Base-by-base conservation (phyloP, 2,888 invertebrate genomes). In the Pantelozetes paolii region DNA sequence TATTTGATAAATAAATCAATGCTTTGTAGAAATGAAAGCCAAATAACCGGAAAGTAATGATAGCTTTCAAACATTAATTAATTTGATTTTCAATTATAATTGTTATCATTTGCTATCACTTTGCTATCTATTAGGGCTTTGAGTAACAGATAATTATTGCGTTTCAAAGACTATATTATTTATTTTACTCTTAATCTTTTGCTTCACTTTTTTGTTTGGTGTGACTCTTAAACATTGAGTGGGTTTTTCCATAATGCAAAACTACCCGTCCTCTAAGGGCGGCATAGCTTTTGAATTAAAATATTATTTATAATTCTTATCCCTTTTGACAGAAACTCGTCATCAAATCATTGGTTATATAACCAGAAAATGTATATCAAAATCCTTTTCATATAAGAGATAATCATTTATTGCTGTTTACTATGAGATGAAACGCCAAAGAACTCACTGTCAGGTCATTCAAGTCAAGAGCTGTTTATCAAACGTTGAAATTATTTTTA, bases 11-110 rank as follows among this genome's bases (percentile, higher is more conserved):
- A 50, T 50, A 15, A 50, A 50, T 50, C 50, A 50, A 50, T 50
- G 20, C 20, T n/a, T 50, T 50, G 8, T 15, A 50, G n/a, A 20
- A 50, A 18, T 20, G 20, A 50, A 2, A 20, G n/a, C 6, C 2
- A 50, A 20, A 50, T 18, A 20, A 50, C n/a, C n/a, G 50, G n/a
- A 5, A 20, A 18, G 6, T 50, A 50, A 50, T 50, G 50, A 50
- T 50, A 50, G 50, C 50, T 50, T 50, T 50, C 50, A 20, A 50
- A 50, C 50, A 50, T 50, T 36, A 50, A 50, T 50, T 50, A 50
- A 50, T 50, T 50, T 3, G 50, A 13, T 50, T 50, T 50, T 50
- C 8, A 8, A 50, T 50, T 20, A 1, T 50, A 20, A 20, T 50
- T 50, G n/a, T 50, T 50, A 50, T 20, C 5, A 50, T 6, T 50